Evolutionary conservation across 2,113 vertebrate genomes (phyloP).

Genomic region (Amblyornis subalaris): DNA sequence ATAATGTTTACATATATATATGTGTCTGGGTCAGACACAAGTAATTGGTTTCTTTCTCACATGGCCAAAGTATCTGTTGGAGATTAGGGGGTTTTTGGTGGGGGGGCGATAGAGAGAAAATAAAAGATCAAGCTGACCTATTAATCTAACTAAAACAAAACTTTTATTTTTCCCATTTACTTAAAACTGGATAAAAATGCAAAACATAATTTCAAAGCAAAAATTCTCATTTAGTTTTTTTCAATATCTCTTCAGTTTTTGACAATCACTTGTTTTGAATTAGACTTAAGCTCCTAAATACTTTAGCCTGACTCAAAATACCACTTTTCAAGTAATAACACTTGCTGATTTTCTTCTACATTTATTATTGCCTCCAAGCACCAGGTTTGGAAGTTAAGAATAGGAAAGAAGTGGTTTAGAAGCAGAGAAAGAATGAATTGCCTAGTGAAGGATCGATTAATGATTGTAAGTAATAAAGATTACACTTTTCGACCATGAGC

Average conservation of each 20-base stretch:
- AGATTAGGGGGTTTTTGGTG: neutral
- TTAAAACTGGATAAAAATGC: neutral
- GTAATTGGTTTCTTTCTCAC: neutral
- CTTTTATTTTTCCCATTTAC: neutral
- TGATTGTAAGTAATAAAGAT: neutral
- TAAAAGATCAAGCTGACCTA: neutral
- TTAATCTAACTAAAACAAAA: neutral
- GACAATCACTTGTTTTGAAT: neutral
- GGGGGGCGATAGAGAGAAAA: neutral
- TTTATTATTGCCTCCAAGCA: neutral
- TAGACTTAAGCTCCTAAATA: neutral
- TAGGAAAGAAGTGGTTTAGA: neutral
- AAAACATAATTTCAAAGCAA: neutral
- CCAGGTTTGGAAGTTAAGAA: neutral
- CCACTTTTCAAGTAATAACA: neutral
- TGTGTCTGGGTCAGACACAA: neutral
- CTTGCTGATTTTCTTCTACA: neutral
- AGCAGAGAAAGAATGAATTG: neutral
- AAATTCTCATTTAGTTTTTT: neutral
- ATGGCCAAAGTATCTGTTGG: neutral
- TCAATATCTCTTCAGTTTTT: neutral
- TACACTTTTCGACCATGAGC: neutral
- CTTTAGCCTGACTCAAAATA: neutral
- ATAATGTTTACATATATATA: neutral
- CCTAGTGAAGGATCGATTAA: neutral